These are phyloP conservation scores for Stegastes partitus DNA, from an alignment of 2,113 vertebrate genomes.

Conservation along the genomic window DNA sequence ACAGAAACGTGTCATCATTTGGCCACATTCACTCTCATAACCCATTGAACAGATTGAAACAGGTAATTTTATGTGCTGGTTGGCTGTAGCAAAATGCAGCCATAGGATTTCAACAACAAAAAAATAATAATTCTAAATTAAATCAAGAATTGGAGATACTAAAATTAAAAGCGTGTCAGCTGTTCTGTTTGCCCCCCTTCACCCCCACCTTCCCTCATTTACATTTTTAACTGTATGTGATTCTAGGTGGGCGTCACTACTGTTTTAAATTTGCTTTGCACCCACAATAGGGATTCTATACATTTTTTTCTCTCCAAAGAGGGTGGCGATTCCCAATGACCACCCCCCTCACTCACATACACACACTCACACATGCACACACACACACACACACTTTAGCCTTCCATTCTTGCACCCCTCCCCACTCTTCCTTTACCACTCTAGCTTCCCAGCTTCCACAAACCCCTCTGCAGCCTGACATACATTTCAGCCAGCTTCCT, in stretches of 20 bases:
- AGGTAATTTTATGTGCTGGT: no score
- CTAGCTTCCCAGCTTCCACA: conserved; percentile 40
- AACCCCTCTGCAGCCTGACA: conserved; percentile 40
- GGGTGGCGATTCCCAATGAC: background rate
- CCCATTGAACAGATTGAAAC: no score
- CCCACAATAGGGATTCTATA: conserved; percentile 18
- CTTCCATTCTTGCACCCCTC: background rate
- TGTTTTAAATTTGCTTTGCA: background rate
- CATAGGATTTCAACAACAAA: no score
- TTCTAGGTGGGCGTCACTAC: background rate
- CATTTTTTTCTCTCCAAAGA: conserved; percentile 28
- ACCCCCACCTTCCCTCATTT: no score
- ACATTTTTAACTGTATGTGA: background rate
- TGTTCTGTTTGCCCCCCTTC: no score
- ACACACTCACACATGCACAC: conserved; percentile 3
- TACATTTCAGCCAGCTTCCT: conserved; percentile 39
- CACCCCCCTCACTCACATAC: background rate
- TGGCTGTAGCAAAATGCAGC: no score
- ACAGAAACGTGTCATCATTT: no score
- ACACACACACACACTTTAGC: background rate
- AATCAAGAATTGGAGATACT: no score
- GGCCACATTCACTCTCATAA: no score
- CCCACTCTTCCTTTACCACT: conserved; percentile 17
- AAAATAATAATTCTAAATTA: no score
- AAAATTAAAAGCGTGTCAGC: no score